Percentiles rank a stretch among this genome's conserved stretches.
phyloP scores from a whole-genome alignment of 2,113 vertebrate genomes.

The Lota lota region DNA sequence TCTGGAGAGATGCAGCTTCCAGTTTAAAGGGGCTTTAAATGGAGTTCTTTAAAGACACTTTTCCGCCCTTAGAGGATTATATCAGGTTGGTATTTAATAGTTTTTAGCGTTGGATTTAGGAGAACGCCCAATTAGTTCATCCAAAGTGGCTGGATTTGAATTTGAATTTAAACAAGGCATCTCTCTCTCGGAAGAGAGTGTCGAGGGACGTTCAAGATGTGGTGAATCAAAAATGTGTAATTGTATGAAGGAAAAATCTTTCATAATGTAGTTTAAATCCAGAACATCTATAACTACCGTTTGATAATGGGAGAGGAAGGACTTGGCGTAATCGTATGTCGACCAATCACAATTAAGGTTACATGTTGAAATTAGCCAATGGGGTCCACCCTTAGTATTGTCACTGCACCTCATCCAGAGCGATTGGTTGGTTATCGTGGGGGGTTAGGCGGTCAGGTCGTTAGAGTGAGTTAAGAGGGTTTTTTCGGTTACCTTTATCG shows the following conservation, averaged over 20 bases:
- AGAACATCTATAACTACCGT: no score
- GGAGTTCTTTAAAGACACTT: no score
- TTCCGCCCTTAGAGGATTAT: no score
- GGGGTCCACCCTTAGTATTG: constrained; percentile 32
- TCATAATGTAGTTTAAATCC: no score
- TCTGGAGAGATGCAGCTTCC: constrained; percentile 76
- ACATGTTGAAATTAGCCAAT: constrained; percentile 26
- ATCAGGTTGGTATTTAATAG: no score
- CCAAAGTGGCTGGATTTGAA: not conserved
- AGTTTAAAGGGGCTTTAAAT: constrained; percentile 38
- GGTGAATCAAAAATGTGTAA: not conserved
- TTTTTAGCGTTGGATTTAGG: no score
- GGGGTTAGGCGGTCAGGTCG: constrained; percentile 71
- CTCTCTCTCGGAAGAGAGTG: no score
- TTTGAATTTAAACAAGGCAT: not conserved
- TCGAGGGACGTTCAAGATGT: no score
- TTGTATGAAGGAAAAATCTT: not conserved
- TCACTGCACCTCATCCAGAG: constrained; percentile 81
- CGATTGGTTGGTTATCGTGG: constrained; percentile 68
- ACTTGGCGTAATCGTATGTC: not conserved
- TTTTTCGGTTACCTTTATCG: constrained; percentile 96
- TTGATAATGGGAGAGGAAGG: no score
- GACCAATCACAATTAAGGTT: constrained; percentile 7
- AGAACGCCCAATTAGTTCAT: constrained; percentile 18
- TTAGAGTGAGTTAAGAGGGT: constrained; percentile 82